These are phyloP conservation scores for Drosophila birchii DNA, from an alignment of 2,888 invertebrate species.

Conservation along the genomic window DNA sequence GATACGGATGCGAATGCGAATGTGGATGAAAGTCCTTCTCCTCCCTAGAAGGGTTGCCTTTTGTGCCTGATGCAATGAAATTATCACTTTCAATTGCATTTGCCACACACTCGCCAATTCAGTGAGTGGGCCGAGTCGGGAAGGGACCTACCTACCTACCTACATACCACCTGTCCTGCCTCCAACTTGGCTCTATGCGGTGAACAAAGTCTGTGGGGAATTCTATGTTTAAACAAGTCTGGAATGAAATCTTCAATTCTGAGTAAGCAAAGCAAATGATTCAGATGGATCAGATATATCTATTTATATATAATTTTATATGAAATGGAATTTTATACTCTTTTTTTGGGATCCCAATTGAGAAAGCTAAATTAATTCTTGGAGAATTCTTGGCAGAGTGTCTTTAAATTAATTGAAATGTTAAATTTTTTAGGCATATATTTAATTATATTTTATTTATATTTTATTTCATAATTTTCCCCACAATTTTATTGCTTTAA, in stretches of 20 bases:
- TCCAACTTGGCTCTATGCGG: background rate
- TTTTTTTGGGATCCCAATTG: background rate
- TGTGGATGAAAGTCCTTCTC: conserved; percentile 29
- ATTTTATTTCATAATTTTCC: background rate
- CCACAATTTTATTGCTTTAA: background rate
- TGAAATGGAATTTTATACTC: too few species aligned
- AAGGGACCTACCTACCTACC: background rate
- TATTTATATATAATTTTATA: background rate
- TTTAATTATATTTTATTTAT: background rate
- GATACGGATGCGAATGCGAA: conserved; percentile 44
- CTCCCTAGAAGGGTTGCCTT: conserved; percentile 8
- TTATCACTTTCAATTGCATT: conserved; percentile 72
- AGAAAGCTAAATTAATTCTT: background rate
- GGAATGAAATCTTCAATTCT: conserved; percentile 1
- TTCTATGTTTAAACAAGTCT: conserved; percentile 8
- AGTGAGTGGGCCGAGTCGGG: background rate
- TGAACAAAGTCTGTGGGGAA: conserved; percentile 3
- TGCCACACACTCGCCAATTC: conserved; percentile 47
- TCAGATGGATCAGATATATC: background rate
- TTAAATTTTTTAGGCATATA: background rate
- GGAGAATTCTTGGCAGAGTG: too few species aligned
- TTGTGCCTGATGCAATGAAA: conserved; percentile 58
- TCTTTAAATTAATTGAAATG: background rate
- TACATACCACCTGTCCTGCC: background rate
- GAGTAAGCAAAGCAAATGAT: background rate